phyloP scores from a whole-genome alignment of 2,888 invertebrate species.

The Gymnosoma rotundatum region DNA sequence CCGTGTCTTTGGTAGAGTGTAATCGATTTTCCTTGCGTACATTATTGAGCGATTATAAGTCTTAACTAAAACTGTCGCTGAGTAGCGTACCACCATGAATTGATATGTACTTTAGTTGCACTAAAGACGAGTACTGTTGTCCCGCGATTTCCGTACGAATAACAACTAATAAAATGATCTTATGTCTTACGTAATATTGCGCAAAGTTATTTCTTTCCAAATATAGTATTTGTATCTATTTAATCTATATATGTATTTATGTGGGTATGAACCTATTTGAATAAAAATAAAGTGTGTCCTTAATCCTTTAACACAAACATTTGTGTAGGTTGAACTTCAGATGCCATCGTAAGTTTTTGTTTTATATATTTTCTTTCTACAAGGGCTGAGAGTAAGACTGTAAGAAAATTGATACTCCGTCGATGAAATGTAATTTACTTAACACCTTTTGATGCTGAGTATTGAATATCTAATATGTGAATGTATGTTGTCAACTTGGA shows the following conservation, averaged over 20 bases:
- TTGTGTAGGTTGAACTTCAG: constrained; percentile 64
- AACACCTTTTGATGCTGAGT: constrained; percentile 63
- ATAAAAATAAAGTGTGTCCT: background rate
- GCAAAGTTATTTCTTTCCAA: constrained; percentile 27
- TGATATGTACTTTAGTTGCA: background rate
- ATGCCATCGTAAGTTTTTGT: constrained; percentile 19
- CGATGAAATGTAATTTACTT: constrained; percentile 68
- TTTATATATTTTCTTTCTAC: background rate
- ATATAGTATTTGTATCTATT: constrained; percentile 17
- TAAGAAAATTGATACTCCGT: constrained; percentile 63
- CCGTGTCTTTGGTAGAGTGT: no score
- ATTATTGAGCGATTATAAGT: no score
- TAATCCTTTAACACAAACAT: constrained; percentile 37
- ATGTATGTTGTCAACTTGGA: constrained; percentile 61
- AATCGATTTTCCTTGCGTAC: no score
- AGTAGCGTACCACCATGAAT: background rate
- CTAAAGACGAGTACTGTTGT: background rate
- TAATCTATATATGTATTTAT: no score
- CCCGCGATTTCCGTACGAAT: background rate
- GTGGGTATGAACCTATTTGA: background rate
- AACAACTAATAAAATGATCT: no score
- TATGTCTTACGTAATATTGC: no score
- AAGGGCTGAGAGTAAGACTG: background rate
- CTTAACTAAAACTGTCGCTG: background rate
- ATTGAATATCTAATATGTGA: constrained; percentile 64